Conservation (phyloP, 1,140 invertebrate genomes). For the Drosophila azteca region DNA sequence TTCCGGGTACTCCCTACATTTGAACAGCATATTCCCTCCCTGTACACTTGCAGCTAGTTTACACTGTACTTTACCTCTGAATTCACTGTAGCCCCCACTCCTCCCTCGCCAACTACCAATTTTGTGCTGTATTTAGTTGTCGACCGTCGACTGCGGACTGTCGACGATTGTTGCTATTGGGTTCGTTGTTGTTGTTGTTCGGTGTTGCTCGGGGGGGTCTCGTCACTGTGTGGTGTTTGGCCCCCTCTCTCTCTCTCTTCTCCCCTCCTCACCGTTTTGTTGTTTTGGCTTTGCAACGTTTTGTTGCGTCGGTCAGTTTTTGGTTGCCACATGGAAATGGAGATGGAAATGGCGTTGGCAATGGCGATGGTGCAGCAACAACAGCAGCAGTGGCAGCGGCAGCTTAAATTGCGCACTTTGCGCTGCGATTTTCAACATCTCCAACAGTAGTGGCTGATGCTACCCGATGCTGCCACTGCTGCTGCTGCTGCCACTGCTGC, state of each 20-base stretch:
- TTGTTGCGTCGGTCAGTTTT: conserved; percentile 35
- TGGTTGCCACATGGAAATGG: conserved; percentile 6
- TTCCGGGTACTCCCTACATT: too few relatives aligned
- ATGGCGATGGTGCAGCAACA: conserved; percentile 7
- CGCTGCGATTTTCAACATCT: conserved; percentile 75
- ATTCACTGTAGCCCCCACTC: too few relatives aligned
- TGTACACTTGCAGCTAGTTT: too few relatives aligned
- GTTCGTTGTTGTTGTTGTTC: neutral
- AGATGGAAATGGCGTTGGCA: neutral
- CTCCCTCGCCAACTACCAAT: neutral
- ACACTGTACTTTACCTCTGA: too few relatives aligned
- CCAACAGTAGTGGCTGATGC: conserved; percentile 28
- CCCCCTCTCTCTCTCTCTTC: neutral
- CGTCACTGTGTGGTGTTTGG: conserved; percentile 11
- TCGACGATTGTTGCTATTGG: conserved; percentile 2
- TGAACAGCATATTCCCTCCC: too few relatives aligned
- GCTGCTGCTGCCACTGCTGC: conserved; percentile 19
- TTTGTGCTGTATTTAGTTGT: neutral
- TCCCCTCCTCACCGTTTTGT: neutral
- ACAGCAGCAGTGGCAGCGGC: conserved; percentile 25
- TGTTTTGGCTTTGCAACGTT: conserved; percentile 4
- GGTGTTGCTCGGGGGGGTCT: neutral
- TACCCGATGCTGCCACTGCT: conserved; percentile 9
- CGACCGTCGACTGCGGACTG: conserved; percentile 1
- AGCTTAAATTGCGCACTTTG: conserved; percentile 74